Evolutionary conservation across 2,888 invertebrate species (phyloP), one percentile per base, ranked within the genome.

Genomic region (Hydropsyche betteni): DNA sequence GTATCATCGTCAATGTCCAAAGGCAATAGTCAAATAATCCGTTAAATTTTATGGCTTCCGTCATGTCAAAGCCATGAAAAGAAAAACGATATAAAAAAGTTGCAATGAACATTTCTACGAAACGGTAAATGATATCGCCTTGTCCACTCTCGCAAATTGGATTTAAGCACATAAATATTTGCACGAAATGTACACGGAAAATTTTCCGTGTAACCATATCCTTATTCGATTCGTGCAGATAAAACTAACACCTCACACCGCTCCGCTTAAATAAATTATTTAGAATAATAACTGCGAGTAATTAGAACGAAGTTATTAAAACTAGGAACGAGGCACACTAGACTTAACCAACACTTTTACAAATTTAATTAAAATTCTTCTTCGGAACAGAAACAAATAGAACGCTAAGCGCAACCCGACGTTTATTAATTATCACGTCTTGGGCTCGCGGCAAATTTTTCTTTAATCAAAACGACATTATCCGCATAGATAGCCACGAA

Each of bases 91-190:
- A 71, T 71, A 76, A 76, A 71, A 64, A 33, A 64, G 64, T 76
- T 38, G 51, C 75, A 53, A 73, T 73, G 71, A 75, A 33, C 71
- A 70, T 50, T 78, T 78, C 78, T 58, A 61, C 73, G 78, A 75
- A 78, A 78, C 51, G 72, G 76, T 74, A 75, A 76, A 68, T 61
- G 75, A 75, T 78, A 76, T 72, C 64, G 75, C 68, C 61, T 24
- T 75, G 76, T 78, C 78, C 78, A 78, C 78, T 78, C 69, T 74
- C 53, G 52, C 69, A 78, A 78, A 78, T 78, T 78, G 78, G 78
- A 78, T 76, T 72, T 72, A 53, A 53, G 16, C n/a, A 44, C 33
- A 53, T 51, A 51, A 70, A 64, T 55, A 55, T 44, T 44, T 44
- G 6, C 44, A 44, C 44, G 44, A 44, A 44, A 44, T 24, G 44